phyloP scores from a whole-genome alignment of 2,888 invertebrate species.

The Troglohyphantes excavatus region DNA sequence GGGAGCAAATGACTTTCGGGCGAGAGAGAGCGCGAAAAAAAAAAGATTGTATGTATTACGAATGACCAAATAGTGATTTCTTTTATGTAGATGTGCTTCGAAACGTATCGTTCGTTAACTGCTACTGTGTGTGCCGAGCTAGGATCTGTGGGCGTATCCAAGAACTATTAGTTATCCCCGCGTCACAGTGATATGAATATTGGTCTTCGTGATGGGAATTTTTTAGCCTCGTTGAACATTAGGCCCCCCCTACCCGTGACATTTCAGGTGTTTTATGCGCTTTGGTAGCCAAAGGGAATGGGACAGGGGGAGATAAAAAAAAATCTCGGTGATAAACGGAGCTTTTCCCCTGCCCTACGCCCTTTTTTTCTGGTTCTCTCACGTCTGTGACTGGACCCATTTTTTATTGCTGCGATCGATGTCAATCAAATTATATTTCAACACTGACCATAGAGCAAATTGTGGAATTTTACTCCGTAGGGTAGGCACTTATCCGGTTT shows the following conservation, averaged over 20 bases:
- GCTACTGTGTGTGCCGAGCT: slow-evolving; percentile 65
- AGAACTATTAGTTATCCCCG: slow-evolving; percentile 73
- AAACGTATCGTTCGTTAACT: slow-evolving; percentile 72
- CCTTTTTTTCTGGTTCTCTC: slow-evolving; percentile 18
- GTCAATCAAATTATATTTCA: slow-evolving; percentile 32
- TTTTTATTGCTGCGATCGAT: slow-evolving; percentile 50
- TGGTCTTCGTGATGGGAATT: slow-evolving; percentile 74
- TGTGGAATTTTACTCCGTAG: slow-evolving; percentile 16
- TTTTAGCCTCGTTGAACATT: slow-evolving; percentile 73
- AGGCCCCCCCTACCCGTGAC: slow-evolving; percentile 69
- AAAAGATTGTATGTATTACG: slow-evolving; percentile 62
- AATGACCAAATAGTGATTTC: slow-evolving; percentile 77
- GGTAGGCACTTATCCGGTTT: not conserved
- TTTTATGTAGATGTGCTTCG: slow-evolving; percentile 76
- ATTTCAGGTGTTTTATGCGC: slow-evolving; percentile 70
- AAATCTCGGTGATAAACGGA: slow-evolving; percentile 12
- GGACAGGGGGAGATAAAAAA: slow-evolving; percentile 30
- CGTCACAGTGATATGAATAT: slow-evolving; percentile 77
- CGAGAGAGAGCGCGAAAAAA: slow-evolving; percentile 42
- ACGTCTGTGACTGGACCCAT: slow-evolving; percentile 10
- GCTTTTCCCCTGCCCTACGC: slow-evolving; percentile 13
- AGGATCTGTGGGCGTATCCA: slow-evolving; percentile 51
- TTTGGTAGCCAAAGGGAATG: slow-evolving; percentile 63
- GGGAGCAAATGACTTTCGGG: slow-evolving; percentile 27
- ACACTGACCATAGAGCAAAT: slow-evolving; percentile 11